Percentiles rank a stretch among this genome's conserved stretches.
Conservation (phyloP, 1,140 invertebrate genomes). For the Anagrus nilaparvatae region DNA sequence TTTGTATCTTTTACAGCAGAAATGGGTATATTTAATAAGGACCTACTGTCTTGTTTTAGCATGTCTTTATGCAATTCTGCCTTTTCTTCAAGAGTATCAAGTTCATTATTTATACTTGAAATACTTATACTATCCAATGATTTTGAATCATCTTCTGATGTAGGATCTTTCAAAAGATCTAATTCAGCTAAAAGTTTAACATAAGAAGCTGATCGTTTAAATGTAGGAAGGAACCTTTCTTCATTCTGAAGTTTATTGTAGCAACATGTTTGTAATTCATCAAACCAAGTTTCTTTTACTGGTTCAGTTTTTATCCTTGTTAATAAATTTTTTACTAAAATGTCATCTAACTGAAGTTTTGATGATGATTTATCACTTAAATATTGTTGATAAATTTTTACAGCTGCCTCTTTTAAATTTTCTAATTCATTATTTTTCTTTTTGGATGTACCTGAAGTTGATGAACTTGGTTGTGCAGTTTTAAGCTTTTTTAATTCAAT, state of each 20-base stretch:
- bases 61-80: conserved; percentile 8
- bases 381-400: conserved; percentile 76
- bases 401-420: conserved; percentile 63
- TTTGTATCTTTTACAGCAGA: conserved; percentile 16
- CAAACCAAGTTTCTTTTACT: conserved; percentile 70
- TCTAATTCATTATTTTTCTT: conserved; percentile 39
- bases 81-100: conserved; percentile 30
- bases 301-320: conserved; percentile 53
- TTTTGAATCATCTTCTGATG: conserved; percentile 45
- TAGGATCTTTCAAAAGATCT: conserved; percentile 54
- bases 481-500: conserved; percentile 46
- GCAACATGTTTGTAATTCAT: conserved; percentile 65
- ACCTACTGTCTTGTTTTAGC: too few species aligned
- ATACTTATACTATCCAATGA: conserved; percentile 43
- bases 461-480: conserved; percentile 22
- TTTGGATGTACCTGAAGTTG: conserved; percentile 12
- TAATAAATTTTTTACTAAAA: conserved; percentile 52
- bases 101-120: conserved; percentile 35
- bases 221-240: conserved; percentile 59
- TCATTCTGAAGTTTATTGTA: conserved; percentile 56
- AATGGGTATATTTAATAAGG: too few species aligned
- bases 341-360: conserved; percentile 55
- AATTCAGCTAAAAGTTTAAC: conserved; percentile 66
- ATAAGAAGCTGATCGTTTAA: conserved; percentile 59
- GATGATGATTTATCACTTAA: conserved; percentile 63